phyloP scores from a whole-genome alignment of 2,113 vertebrate species.

The Dasyprocta punctata region DNA sequence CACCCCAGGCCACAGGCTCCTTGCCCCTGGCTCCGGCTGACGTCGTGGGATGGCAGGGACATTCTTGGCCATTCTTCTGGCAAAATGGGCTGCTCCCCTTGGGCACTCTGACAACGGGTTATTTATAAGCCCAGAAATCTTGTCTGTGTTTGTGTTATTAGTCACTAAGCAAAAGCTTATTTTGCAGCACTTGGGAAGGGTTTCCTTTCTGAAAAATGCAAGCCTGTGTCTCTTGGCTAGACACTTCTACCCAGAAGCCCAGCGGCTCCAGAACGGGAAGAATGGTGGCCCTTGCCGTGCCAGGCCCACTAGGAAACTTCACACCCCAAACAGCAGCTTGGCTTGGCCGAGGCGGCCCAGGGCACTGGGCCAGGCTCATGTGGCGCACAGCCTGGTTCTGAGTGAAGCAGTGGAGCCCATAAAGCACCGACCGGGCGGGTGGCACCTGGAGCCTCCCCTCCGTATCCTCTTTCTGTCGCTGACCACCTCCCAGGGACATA shows the following conservation, averaged over 20 bases:
- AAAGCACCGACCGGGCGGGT: not conserved
- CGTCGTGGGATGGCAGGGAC: not conserved
- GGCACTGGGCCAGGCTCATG: not conserved
- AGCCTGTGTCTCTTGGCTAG: constrained; percentile 81
- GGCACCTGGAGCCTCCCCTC: not conserved
- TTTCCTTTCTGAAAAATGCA: constrained; percentile 81
- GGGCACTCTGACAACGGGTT: constrained; percentile 72
- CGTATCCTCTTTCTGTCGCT: not conserved
- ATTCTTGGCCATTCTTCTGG: constrained; percentile 60
- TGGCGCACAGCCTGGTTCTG: not conserved
- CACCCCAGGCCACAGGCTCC: not conserved
- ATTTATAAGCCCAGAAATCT: constrained; percentile 81
- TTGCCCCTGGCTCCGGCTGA: not conserved
- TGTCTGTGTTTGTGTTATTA: constrained; percentile 82
- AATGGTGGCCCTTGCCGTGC: constrained; percentile 65
- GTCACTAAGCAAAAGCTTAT: constrained; percentile 81
- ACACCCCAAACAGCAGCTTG: constrained; percentile 61
- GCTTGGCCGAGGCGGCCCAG: not conserved
- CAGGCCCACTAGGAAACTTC: constrained; percentile 69
- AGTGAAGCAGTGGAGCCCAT: not conserved
- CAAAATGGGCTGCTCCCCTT: constrained; percentile 60
- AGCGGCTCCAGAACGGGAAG: constrained; percentile 67
- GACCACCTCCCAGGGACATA: not conserved
- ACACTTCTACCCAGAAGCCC: constrained; percentile 73
- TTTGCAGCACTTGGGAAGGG: constrained; percentile 80